Evolutionary conservation across 2,113 vertebrate species (phyloP).

Genomic region (Motacilla alba): DNA sequence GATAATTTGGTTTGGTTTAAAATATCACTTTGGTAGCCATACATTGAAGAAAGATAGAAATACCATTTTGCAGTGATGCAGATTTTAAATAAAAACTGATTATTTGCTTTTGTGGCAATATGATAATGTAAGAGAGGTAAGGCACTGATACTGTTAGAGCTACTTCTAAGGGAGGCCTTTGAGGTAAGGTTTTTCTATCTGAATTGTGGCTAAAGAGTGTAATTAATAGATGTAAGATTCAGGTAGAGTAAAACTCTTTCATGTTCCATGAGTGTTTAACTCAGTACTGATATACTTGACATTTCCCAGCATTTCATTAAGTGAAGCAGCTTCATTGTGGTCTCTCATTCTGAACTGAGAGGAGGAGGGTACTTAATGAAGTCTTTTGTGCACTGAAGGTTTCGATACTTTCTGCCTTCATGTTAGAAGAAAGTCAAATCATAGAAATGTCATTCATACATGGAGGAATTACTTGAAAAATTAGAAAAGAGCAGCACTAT

Average conservation of each 20-base stretch:
- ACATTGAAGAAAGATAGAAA: neutral
- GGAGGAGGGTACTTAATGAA: neutral
- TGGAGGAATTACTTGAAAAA: neutral
- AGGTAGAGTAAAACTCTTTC: neutral
- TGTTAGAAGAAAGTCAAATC: neutral
- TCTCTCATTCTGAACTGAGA: neutral
- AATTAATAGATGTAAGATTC: neutral
- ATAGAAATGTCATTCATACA: fast-evolving
- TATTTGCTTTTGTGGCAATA: neutral
- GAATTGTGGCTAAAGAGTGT: neutral
- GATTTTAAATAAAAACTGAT: neutral
- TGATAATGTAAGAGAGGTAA: neutral
- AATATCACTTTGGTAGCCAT: neutral
- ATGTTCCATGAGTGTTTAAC: neutral
- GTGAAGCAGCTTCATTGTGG: neutral
- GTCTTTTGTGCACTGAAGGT: neutral
- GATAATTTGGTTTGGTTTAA: neutral
- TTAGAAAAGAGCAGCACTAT: neutral
- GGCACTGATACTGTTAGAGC: neutral
- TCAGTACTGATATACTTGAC: neutral
- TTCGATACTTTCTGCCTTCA: neutral
- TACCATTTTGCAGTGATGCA: neutral
- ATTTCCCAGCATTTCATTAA: neutral
- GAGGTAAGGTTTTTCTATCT: neutral
- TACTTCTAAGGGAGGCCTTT: neutral